Evolutionary conservation across 1,140 invertebrate species (phyloP).

Genomic region (Aphelenchoides fujianensis): DNA sequence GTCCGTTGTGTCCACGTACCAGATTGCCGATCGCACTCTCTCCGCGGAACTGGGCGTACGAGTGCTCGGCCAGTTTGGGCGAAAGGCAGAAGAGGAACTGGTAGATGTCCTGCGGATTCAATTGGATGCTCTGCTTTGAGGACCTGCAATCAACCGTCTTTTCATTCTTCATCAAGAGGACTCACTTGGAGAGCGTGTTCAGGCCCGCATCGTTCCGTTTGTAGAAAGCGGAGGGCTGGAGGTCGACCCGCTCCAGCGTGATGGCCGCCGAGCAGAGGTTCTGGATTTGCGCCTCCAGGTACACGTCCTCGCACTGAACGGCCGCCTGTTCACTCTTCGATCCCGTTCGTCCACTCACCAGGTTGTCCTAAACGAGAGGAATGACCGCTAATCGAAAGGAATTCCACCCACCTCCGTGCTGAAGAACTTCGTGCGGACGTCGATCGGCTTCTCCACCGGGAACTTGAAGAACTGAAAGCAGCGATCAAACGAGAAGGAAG

Average conservation of each 20-base stretch:
- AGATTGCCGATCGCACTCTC: constrained; percentile 35
- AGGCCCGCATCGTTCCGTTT: constrained; percentile 62
- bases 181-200: not conserved
- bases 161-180: constrained; percentile 11
- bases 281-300: constrained; percentile 91
- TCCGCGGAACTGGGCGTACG: constrained; percentile 28
- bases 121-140: constrained; percentile 67
- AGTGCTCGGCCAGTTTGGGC: constrained; percentile 67
- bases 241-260: constrained; percentile 81
- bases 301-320: constrained; percentile 83
- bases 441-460: constrained; percentile 91
- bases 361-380: constrained; percentile 58
- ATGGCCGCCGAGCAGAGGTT: constrained; percentile 85
- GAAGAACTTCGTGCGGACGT: constrained; percentile 97
- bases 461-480: constrained; percentile 99
- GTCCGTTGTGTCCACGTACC: too few species aligned
- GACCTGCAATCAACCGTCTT: not conserved
- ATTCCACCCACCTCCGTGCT: constrained; percentile 76
- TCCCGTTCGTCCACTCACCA: constrained; percentile 51
- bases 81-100: constrained; percentile 89
- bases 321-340: constrained; percentile 39
- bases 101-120: constrained; percentile 70
- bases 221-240: constrained; percentile 86
- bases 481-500: too few species aligned
- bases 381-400: not conserved